These are phyloP conservation scores for Oophaga sylvatica DNA, from an alignment of 2,797 vertebrate species.

Conservation along the genomic window DNA sequence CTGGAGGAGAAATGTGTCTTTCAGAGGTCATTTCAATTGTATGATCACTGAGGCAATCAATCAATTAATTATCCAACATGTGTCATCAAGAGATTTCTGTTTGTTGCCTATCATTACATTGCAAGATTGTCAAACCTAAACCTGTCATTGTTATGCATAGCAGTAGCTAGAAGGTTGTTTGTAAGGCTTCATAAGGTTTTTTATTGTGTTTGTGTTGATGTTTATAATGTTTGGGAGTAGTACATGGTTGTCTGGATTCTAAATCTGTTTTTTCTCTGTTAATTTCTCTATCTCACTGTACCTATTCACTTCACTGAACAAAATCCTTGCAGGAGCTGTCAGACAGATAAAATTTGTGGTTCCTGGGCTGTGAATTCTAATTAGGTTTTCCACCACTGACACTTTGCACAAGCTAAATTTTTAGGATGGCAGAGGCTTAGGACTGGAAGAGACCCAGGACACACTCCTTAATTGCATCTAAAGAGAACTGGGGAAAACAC, in stretches of 20 bases:
- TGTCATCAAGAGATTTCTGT: slow-evolving; percentile 11
- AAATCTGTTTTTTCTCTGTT: slow-evolving; percentile 29
- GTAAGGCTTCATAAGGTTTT: neutral
- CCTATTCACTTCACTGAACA: slow-evolving; percentile 51
- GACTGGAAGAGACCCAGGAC: slow-evolving; percentile 40
- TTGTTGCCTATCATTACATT: neutral
- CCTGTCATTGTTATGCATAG: neutral
- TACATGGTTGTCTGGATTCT: neutral
- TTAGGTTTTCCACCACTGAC: slow-evolving; percentile 63
- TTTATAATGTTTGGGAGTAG: neutral
- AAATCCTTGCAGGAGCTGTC: slow-evolving; percentile 60
- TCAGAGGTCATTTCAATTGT: slow-evolving; percentile 14
- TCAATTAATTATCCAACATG: slow-evolving; percentile 15
- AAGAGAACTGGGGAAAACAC: neutral
- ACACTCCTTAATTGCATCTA: slow-evolving; percentile 36
- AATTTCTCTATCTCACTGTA: slow-evolving; percentile 31
- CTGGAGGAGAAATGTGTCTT: neutral
- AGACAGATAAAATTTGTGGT: slow-evolving; percentile 66
- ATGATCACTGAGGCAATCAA: slow-evolving; percentile 17
- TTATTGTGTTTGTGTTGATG: neutral
- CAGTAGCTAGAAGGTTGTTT: neutral
- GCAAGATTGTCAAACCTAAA: neutral
- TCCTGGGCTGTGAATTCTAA: slow-evolving; percentile 63
- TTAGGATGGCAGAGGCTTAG: slow-evolving; percentile 62
- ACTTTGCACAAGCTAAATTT: slow-evolving; percentile 65